phyloP scores from a whole-genome alignment of 1,140 invertebrate species.

The Propsilocerus akamusi region DNA sequence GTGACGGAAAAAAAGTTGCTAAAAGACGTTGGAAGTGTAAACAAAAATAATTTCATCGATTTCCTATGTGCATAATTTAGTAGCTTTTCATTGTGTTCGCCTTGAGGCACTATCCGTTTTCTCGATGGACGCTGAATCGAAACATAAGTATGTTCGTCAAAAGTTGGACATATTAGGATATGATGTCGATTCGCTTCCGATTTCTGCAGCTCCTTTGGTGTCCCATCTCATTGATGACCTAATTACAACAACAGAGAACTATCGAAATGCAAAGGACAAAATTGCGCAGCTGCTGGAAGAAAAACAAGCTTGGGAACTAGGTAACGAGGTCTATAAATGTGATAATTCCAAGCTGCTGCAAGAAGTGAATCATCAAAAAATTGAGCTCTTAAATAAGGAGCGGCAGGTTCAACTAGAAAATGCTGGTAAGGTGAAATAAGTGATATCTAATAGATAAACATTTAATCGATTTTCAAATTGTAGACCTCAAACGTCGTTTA shows the following conservation, averaged over 20 bases:
- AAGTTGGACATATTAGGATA: slow-evolving; percentile 22
- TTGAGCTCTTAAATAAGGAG: slow-evolving; percentile 37
- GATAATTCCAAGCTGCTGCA: slow-evolving; percentile 39
- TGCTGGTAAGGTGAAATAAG: slow-evolving; percentile 13
- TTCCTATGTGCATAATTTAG: not conserved
- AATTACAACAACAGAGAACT: slow-evolving; percentile 50
- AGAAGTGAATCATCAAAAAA: slow-evolving; percentile 47
- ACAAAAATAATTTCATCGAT: not conserved
- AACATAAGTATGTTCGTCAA: slow-evolving; percentile 12
- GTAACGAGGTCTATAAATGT: slow-evolving; percentile 41
- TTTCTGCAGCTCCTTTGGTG: slow-evolving; percentile 36
- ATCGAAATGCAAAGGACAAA: slow-evolving; percentile 32
- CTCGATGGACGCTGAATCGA: not conserved
- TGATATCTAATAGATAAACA: not conserved
- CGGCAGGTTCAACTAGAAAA: slow-evolving; percentile 24
- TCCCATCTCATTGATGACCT: slow-evolving; percentile 48
- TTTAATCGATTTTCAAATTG: not conserved
- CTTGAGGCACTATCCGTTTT: not conserved
- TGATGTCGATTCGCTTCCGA: slow-evolving; percentile 15
- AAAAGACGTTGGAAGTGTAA: too few relatives aligned
- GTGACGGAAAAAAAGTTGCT: not conserved
- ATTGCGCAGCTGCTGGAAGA: slow-evolving; percentile 27
- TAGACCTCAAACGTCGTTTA: slow-evolving; percentile 14
- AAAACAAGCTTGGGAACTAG: slow-evolving; percentile 30
- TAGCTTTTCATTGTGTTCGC: not conserved